These are phyloP conservation scores for Yponomeuta evonymella DNA, from an alignment of 2,888 invertebrate species.

Conservation along the genomic window DNA sequence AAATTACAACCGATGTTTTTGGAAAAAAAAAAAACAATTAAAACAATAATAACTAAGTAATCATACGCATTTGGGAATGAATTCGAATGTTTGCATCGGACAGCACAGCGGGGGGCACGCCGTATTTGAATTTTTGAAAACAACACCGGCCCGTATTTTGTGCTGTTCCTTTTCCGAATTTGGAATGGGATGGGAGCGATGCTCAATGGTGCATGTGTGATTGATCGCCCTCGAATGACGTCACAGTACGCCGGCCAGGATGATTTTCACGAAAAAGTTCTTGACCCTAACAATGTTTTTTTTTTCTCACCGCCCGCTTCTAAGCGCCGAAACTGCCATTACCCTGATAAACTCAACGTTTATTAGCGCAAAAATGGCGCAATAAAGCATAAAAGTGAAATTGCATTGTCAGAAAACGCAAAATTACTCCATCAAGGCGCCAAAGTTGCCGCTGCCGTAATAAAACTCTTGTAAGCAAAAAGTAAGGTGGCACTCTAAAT, in stretches of 20 bases:
- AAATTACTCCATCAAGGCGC: conserved; percentile 54
- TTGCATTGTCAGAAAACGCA: conserved; percentile 54
- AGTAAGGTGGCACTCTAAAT: conserved; percentile 71
- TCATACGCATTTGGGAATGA: conserved; percentile 11
- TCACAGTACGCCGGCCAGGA: conserved; percentile 40
- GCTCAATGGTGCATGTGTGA: conserved; percentile 73
- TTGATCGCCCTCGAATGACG: conserved; percentile 69
- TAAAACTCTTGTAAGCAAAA: conserved; percentile 73
- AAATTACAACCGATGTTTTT: conserved; percentile 41
- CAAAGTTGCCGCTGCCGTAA: conserved; percentile 62
- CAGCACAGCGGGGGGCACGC: conserved; percentile 49
- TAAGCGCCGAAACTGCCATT: neutral
- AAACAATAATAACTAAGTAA: conserved; percentile 44
- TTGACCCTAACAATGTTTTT: conserved; percentile 45
- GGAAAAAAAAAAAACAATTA: conserved; percentile 50
- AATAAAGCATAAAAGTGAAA: conserved; percentile 38
- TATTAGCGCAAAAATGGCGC: neutral
- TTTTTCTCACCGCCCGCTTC: conserved; percentile 9
- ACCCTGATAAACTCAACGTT: neutral
- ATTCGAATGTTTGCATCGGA: conserved; percentile 29
- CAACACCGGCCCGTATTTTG: conserved; percentile 58
- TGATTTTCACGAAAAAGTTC: conserved; percentile 55
- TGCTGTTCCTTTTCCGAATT: conserved; percentile 68
- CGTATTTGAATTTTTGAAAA: conserved; percentile 52
- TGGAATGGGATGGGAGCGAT: conserved; percentile 62